phyloP scores from a whole-genome alignment of 2,113 vertebrate species.

The Lutjanus erythropterus region DNA sequence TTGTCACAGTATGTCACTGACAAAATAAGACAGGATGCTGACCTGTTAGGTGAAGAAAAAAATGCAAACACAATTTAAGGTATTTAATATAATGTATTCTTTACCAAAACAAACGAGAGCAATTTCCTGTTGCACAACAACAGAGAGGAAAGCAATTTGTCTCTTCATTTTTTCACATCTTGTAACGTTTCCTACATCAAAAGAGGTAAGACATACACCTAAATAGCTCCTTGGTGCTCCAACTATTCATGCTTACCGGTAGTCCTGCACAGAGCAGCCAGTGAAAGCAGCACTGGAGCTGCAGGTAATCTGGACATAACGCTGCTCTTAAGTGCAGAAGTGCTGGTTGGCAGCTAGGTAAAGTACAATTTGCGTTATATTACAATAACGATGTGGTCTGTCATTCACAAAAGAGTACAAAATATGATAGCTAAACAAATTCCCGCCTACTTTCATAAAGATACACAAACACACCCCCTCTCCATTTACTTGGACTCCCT shows the following conservation, averaged over 20 bases:
- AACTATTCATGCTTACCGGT: neutral
- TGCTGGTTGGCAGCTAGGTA: neutral
- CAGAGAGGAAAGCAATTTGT: neutral
- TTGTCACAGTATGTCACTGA: constrained; percentile 44
- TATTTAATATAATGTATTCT: neutral
- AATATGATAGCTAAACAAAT: constrained; percentile 52
- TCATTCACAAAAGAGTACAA: neutral
- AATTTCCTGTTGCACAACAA: neutral
- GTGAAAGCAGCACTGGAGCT: neutral
- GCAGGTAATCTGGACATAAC: neutral
- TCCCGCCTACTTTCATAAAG: constrained; percentile 86
- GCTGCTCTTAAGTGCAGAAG: constrained; percentile 3
- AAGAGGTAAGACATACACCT: neutral
- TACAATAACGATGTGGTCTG: neutral
- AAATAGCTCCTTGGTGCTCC: neutral
- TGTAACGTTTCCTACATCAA: neutral
- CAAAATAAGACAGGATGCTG: constrained; percentile 34
- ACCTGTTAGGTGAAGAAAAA: constrained; percentile 31
- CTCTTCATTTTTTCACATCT: neutral
- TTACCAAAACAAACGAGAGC: neutral
- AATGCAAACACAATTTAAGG: neutral
- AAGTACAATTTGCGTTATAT: neutral
- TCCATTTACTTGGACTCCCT: constrained; percentile 62
- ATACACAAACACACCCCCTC: constrained; percentile 86
- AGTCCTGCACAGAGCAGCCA: neutral